Evolutionary conservation across 2,888 invertebrate species (phyloP), one percentile per base, ranked within the genome.

Genomic region (Andrena hattorfiana): DNA sequence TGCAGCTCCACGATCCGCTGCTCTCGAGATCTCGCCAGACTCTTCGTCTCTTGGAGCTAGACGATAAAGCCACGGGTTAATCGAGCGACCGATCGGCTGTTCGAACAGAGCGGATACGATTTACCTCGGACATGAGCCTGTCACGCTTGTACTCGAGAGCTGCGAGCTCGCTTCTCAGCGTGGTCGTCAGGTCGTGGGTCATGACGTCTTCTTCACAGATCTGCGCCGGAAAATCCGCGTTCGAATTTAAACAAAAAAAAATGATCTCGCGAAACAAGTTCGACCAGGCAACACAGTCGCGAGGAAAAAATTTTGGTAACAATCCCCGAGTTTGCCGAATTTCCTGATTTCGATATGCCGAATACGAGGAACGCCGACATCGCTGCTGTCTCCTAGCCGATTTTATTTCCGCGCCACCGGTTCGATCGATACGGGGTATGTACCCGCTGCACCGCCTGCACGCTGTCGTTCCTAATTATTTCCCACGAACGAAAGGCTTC

Each of bases 91-190:
- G 32, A 20, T 20, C 60, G 59, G 59, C 74, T 62, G 54, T 26
- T 28, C 32, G 7, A 28, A n/a, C 6, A 28, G 4, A 4, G n/a
- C n/a, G 13, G 6, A 7, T 0, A 59, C 77, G 72, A 32, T 86
- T 95, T 94, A 97, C 96, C 95, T 98, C 98, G 69, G 96, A 95
- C 83, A 96, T 95, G 28, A 98, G 95, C 80, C 97, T 96, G 92
- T 98, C 98, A 82, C 97, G 95, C 94, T 98, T 98, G 93, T 97
- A 98, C 91, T 97, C 97, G 66, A 97, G 94, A 2, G 96, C 98
- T 23, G 98, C 98, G 87, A 98, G 94, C 94, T 98, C 98, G 94
- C 98, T 98, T 87, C 97, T 96, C 81, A 98, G 94, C 10, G 97
- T 95, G 51, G 97, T 97, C 35, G 97, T 95, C 87, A 97, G 94